These are phyloP conservation scores for Anneissia japonica DNA, from an alignment of 35 echinoderm and acorn worm species.

Conservation along the genomic window DNA sequence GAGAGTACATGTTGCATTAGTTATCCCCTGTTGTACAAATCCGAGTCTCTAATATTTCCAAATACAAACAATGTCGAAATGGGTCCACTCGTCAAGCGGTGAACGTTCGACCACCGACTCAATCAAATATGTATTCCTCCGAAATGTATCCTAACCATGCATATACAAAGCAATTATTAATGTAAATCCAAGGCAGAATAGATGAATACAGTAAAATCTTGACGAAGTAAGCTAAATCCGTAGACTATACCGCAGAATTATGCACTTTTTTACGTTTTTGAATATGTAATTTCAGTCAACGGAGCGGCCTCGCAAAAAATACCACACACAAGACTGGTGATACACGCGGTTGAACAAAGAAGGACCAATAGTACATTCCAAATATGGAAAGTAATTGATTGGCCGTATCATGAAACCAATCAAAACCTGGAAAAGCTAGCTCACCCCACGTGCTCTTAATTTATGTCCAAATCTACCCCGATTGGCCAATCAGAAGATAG, in stretches of 20 bases:
- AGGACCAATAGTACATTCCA: conserved; percentile 18
- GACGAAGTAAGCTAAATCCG: not conserved
- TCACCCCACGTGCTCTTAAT: conserved; percentile 6
- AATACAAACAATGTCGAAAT: not conserved
- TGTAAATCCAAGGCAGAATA: not conserved
- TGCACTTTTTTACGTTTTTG: not conserved
- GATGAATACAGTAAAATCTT: not conserved
- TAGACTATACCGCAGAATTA: not conserved
- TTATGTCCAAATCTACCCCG: not conserved
- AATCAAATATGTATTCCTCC: not conserved
- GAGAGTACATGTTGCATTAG: not conserved
- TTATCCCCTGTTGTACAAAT: not conserved
- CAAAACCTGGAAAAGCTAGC: not conserved
- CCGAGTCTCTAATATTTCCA: not conserved
- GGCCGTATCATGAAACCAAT: conserved; percentile 23
- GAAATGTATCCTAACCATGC: not conserved
- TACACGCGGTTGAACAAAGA: conserved; percentile 23
- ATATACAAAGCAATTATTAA: not conserved
- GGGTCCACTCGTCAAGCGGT: not conserved
- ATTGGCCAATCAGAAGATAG: not conserved
- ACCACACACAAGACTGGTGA: conserved; percentile 13
- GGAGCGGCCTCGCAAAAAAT: not conserved
- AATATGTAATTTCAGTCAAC: conserved; percentile 2
- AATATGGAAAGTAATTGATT: conserved; percentile 26
- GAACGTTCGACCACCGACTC: not conserved